A percentile compares a stretch with the other conserved stretches of the same genome.
phyloP scores from a whole-genome alignment of 2,113 vertebrate genomes.

The Rhombomys opimus region DNA sequence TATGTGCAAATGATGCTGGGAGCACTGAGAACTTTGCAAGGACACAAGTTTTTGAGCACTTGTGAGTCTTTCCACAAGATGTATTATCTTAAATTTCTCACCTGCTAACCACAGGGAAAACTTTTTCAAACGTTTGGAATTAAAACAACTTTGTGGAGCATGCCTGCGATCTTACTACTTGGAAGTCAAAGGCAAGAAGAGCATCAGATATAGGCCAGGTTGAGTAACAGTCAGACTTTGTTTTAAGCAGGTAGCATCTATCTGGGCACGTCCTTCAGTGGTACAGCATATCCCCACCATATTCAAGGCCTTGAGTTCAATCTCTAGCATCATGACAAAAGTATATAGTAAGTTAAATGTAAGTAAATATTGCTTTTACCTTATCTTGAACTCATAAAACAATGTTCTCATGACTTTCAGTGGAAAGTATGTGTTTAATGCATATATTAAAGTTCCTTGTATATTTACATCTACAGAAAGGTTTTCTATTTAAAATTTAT shows the following conservation, averaged over 20 bases:
- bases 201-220: not conserved
- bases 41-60: not conserved
- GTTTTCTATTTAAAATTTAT: not conserved
- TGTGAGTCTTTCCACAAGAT: conserved; percentile 2
- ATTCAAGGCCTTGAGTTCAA: not conserved
- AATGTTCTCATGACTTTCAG: not conserved
- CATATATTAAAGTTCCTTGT: not conserved
- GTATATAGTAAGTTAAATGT: not conserved
- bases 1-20: not conserved
- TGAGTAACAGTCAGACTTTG: not conserved
- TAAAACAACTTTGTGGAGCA: not conserved
- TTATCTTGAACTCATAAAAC: not conserved
- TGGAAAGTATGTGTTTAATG: not conserved
- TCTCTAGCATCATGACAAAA: not conserved
- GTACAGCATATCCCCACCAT: not conserved
- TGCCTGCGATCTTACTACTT: not conserved
- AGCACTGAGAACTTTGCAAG: not conserved
- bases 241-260: not conserved
- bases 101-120: not conserved
- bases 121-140: conserved; percentile 4
- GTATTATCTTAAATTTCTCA: not conserved
- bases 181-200: not conserved
- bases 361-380: not conserved
- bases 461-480: not conserved
- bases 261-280: not conserved